Evolutionary conservation across 1,140 invertebrate genomes (phyloP).

Genomic region (Archegozetes longisetosus): DNA sequence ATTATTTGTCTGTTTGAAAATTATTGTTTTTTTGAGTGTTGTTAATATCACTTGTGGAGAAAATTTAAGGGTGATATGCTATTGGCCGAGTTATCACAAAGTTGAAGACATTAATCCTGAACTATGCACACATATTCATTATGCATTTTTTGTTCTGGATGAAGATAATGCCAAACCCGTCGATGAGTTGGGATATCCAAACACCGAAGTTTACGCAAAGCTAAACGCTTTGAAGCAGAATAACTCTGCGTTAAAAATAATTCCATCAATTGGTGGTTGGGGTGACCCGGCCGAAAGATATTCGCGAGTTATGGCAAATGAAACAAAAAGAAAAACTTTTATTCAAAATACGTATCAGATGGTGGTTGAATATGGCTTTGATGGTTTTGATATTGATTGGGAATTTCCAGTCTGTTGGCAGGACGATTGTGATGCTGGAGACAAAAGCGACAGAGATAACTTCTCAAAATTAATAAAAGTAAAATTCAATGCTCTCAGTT

Average conservation of each 20-base stretch:
- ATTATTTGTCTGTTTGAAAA: too few species aligned
- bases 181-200: constrained; percentile 66
- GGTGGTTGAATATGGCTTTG: constrained; percentile 37
- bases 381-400: constrained; percentile 46
- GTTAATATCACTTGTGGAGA: too few species aligned
- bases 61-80: too few species aligned
- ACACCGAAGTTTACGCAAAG: constrained; percentile 56
- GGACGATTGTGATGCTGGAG: neutral
- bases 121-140: constrained; percentile 86
- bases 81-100: too few species aligned
- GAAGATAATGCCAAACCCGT: constrained; percentile 56
- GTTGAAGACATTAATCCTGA: constrained; percentile 88
- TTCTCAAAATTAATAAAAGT: too few species aligned
- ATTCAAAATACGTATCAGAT: constrained; percentile 51
- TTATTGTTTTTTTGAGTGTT: too few species aligned
- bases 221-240: constrained; percentile 44
- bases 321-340: constrained; percentile 47
- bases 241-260: constrained; percentile 54
- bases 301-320: constrained; percentile 41
- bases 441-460: constrained; percentile 3
- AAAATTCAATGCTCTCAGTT: too few species aligned
- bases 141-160: constrained; percentile 78
- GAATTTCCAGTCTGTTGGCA: constrained; percentile 30
- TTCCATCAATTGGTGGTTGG: constrained; percentile 64
- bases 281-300: constrained; percentile 51